Conservation (phyloP, 2,113 vertebrate genomes). For the Pungitius pungitius region DNA sequence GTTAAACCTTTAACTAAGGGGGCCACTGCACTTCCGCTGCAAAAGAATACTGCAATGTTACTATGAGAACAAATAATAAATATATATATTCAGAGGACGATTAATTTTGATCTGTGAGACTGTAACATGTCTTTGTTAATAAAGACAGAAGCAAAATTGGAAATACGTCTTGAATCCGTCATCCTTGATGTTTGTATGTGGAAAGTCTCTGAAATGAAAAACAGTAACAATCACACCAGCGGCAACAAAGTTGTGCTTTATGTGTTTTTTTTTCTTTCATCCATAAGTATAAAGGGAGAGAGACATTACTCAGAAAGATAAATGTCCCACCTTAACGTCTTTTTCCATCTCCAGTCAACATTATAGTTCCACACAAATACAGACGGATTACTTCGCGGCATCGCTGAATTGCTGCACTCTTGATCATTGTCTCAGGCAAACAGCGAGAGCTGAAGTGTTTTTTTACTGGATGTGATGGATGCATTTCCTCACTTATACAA, state of each 20-base stretch:
- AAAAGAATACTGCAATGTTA: conserved; percentile 29
- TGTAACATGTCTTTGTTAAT: conserved; percentile 34
- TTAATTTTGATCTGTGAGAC: conserved; percentile 24
- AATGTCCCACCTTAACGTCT: conserved; percentile 39
- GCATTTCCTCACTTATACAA: conserved; percentile 18
- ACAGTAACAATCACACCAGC: conserved; percentile 34
- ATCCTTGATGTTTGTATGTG: conserved; percentile 22
- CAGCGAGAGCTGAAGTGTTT: conserved; percentile 20
- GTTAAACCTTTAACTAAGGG: conserved; percentile 50
- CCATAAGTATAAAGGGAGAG: conserved; percentile 33
- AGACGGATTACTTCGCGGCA: conserved; percentile 44
- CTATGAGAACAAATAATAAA: conserved; percentile 42
- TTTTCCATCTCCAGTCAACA: conserved; percentile 44
- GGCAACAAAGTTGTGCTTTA: conserved; percentile 37
- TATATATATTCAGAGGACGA: conserved; percentile 31
- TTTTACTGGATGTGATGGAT: conserved; percentile 26
- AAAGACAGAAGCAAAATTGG: conserved; percentile 19
- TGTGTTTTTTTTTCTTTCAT: conserved; percentile 15
- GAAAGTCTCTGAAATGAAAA: conserved; percentile 40
- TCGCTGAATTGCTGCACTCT: conserved; percentile 51
- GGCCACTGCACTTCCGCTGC: conserved; percentile 4
- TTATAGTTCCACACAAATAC: conserved; percentile 43
- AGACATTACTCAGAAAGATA: conserved; percentile 55
- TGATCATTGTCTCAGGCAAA: conserved; percentile 54
- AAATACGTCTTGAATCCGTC: conserved; percentile 36